Evolutionary conservation across 2,113 vertebrate species (phyloP).

Genomic region (Pandion haliaetus): DNA sequence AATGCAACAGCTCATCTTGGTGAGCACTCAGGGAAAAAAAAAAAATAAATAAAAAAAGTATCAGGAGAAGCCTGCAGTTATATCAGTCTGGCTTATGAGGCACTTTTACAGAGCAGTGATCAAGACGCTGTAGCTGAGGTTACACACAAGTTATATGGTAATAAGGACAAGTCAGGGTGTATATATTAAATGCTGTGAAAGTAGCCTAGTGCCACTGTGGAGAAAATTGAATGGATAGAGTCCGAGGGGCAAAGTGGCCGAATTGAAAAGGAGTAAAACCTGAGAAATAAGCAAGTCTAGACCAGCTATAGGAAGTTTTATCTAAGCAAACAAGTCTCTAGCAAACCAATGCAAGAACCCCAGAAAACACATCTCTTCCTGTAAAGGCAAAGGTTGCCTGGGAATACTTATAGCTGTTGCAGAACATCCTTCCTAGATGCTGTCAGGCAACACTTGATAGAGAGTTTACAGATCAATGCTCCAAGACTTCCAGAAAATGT

Average conservation of each 20-base stretch:
- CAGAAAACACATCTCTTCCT: not conserved
- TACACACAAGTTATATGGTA: not conserved
- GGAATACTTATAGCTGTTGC: not conserved
- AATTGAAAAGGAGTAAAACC: not conserved
- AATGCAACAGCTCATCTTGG: not conserved
- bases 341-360: rapidly evolving
- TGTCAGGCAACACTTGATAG: not conserved
- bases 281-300: not conserved
- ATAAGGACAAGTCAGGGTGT: not conserved
- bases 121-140: not conserved
- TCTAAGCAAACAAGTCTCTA: not conserved
- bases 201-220: not conserved
- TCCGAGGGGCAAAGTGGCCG: not conserved
- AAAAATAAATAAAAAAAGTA: too few relatives aligned
- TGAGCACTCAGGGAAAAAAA: not conserved
- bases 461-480: not conserved
- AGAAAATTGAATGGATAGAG: not conserved
- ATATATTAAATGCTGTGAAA: not conserved
- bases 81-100: not conserved
- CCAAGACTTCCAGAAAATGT: not conserved
- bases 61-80: too few relatives aligned
- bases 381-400: not conserved
- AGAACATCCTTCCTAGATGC: not conserved
- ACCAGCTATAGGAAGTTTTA: not conserved
- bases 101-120: not conserved